Conservation (phyloP, 2,888 invertebrate species). For the Dione vanillae region DNA sequence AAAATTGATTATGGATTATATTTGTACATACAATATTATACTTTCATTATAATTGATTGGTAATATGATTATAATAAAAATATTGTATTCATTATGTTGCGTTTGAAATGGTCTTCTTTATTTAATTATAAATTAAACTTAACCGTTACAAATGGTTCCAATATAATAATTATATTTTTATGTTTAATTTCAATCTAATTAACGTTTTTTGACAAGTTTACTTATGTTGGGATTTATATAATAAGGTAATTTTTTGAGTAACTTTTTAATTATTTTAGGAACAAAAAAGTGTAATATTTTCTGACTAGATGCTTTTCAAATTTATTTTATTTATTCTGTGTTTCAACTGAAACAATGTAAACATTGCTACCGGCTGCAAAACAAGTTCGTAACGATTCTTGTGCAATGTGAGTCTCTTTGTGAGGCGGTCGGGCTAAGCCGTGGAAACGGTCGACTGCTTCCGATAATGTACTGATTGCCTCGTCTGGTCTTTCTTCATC, state of each 20-base stretch:
- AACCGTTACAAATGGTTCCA: too few species aligned
- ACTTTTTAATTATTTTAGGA: too few species aligned
- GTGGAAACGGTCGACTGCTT: slow-evolving; percentile 85
- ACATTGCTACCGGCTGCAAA: slow-evolving; percentile 84
- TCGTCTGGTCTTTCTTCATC: slow-evolving; percentile 80
- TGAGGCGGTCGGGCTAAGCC: slow-evolving; percentile 87
- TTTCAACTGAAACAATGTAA: slow-evolving; percentile 52
- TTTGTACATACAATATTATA: background rate
- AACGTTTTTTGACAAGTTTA: too few species aligned
- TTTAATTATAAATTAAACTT: too few species aligned
- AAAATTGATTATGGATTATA: background rate
- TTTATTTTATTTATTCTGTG: slow-evolving; percentile 21
- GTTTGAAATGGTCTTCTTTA: background rate
- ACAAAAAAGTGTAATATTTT: too few species aligned
- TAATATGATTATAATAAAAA: background rate
- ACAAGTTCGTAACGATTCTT: slow-evolving; percentile 88
- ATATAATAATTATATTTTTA: too few species aligned
- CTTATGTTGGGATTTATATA: too few species aligned
- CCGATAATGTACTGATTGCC: slow-evolving; percentile 82
- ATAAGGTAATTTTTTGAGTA: too few species aligned
- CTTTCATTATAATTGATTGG: background rate
- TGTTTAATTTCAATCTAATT: too few species aligned
- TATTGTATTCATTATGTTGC: background rate
- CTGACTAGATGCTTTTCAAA: background rate
- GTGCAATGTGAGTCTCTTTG: slow-evolving; percentile 87